Conservation (phyloP, 1,140 invertebrate genomes). For the Drosophila lacertosa region DNA sequence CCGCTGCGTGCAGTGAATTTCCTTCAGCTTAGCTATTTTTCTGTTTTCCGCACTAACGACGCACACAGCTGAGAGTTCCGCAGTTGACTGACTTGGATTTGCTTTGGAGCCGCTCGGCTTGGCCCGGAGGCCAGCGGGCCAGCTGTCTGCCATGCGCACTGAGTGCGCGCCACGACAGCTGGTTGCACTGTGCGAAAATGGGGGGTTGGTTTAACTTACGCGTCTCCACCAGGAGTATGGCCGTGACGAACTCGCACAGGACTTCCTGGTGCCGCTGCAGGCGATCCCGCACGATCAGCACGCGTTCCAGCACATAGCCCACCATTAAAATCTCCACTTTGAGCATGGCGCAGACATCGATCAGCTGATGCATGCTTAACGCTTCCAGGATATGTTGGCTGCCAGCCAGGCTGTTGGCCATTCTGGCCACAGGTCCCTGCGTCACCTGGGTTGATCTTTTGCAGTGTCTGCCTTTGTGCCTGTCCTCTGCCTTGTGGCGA, state of each 20-base stretch:
- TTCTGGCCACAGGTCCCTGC: conserved; percentile 19
- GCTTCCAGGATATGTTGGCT: conserved; percentile 25
- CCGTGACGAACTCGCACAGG: conserved; percentile 59
- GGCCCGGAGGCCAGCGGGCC: conserved; percentile 24
- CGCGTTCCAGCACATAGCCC: conserved; percentile 59
- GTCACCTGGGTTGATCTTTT: background rate
- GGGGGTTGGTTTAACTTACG: conserved; percentile 40
- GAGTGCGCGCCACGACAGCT: conserved; percentile 37
- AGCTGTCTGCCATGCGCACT: conserved; percentile 60
- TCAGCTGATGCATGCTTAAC: conserved; percentile 44
- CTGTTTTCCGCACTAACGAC: conserved; percentile 69
- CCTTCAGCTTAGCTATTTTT: conserved; percentile 56
- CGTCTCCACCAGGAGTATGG: conserved; percentile 50
- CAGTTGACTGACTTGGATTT: conserved; percentile 62
- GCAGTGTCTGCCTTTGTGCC: background rate
- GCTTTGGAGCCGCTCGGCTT: conserved; percentile 6
- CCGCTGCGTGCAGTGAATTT: conserved; percentile 62
- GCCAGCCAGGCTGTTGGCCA: conserved; percentile 43
- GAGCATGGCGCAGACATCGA: conserved; percentile 65
- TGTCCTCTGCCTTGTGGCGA: conserved; percentile 6
- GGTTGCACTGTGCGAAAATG: conserved; percentile 42
- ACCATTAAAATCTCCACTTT: conserved; percentile 74
- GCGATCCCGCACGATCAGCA: conserved; percentile 60
- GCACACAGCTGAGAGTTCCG: conserved; percentile 80
- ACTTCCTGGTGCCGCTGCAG: conserved; percentile 59